A percentile compares a stretch with the other conserved stretches of the same genome.
These are phyloP conservation scores for Cygnus olor DNA, from an alignment of 2,797 vertebrate species.

Conservation along the genomic window DNA sequence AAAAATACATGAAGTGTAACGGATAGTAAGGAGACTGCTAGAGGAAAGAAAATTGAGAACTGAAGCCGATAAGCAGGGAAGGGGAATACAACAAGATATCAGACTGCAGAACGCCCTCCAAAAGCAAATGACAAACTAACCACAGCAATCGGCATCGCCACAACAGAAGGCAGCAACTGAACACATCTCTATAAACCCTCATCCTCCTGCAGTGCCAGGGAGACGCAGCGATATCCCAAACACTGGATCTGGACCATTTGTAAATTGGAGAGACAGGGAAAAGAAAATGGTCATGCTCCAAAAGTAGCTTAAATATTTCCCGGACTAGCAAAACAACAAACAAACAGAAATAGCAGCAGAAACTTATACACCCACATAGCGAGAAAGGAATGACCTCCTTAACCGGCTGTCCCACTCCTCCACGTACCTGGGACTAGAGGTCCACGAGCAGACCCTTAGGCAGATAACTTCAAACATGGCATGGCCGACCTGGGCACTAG, in stretches of 20 bases:
- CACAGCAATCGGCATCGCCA: not conserved
- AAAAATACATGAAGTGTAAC: not conserved
- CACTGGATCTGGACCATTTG: not conserved
- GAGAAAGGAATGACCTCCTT: not conserved
- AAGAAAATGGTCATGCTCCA: not conserved
- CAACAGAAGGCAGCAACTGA: not conserved
- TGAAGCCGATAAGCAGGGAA: not conserved
- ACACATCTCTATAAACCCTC: not conserved
- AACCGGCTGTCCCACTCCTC: not conserved
- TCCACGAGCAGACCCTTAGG: constrained; percentile 8
- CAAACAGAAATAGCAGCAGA: not conserved
- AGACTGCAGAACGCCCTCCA: not conserved
- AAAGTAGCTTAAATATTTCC: not conserved
- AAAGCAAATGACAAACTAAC: not conserved
- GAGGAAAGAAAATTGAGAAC: constrained; percentile 3
- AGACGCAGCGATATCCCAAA: not conserved
- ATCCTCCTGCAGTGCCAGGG: not conserved
- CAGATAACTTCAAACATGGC: not conserved
- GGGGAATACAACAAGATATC: not conserved
- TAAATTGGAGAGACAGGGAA: not conserved
- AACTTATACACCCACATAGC: not conserved
- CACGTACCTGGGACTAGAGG: not conserved
- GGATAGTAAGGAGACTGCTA: not conserved
- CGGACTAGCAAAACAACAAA: not conserved
- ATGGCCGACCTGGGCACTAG: not conserved